Evolutionary conservation across 2,888 invertebrate genomes (phyloP).

Genomic region (Cistogaster globosa): DNA sequence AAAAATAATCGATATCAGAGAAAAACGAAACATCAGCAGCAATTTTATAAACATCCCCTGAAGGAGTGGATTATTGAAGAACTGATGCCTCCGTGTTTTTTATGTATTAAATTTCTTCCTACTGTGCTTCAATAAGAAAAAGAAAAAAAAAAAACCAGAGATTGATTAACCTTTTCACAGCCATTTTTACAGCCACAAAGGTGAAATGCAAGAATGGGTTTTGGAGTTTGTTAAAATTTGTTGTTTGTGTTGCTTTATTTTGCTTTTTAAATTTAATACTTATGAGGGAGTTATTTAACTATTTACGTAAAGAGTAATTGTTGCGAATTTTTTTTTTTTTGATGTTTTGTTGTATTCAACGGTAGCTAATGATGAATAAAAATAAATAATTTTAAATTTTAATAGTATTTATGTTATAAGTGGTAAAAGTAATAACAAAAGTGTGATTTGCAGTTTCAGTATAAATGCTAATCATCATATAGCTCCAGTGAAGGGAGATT

Average conservation of each 20-base stretch:
- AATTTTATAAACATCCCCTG: constrained; percentile 60
- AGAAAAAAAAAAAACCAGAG: not conserved
- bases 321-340: not conserved
- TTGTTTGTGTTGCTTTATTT: not conserved
- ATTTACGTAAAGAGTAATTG: not conserved
- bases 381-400: too few relatives aligned
- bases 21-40: constrained; percentile 27
- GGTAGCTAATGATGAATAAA: too few relatives aligned
- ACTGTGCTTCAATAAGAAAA: not conserved
- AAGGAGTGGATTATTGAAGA: constrained; percentile 61
- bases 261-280: not conserved
- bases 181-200: constrained; percentile 58
- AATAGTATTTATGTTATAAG: too few relatives aligned
- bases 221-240: constrained; percentile 25
- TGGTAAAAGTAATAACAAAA: too few relatives aligned
- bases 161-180: constrained; percentile 66
- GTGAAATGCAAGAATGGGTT: constrained; percentile 49
- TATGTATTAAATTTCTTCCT: not conserved
- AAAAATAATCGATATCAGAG: constrained; percentile 40
- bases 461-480: too few relatives aligned
- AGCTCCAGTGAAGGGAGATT: too few relatives aligned
- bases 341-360: too few relatives aligned
- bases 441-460: too few relatives aligned
- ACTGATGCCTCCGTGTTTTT: constrained; percentile 44
- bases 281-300: not conserved